Conservation (phyloP, 2,797 vertebrate genomes). For the Acanthiza pusilla region DNA sequence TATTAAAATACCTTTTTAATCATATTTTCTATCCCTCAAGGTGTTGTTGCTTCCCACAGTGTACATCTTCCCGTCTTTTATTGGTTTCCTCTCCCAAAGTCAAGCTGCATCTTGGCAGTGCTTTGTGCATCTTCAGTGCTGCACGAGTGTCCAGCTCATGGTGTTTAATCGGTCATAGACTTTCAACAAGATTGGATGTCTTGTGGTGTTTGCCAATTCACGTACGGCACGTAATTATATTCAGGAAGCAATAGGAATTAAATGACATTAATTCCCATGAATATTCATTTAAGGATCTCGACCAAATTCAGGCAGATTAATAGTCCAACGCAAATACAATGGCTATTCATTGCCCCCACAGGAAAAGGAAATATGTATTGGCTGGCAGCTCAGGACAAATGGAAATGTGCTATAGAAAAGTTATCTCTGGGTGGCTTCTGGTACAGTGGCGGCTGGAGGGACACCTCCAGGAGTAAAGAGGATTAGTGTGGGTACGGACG, state of each 20-base stretch:
- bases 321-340: conserved; percentile 8
- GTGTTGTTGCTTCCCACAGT: background rate
- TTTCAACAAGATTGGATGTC: background rate
- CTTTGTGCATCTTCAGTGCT: background rate
- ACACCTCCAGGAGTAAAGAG: background rate
- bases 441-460: background rate
- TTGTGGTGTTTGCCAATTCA: conserved; percentile 48
- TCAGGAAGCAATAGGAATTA: conserved; percentile 55
- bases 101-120: background rate
- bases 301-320: conserved; percentile 53
- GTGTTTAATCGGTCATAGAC: background rate
- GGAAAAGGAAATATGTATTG: conserved; percentile 35
- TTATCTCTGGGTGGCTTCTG: background rate
- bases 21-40: background rate
- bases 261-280: conserved; percentile 55
- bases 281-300: conserved; percentile 45
- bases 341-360: conserved; percentile 21
- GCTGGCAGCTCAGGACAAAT: conserved; percentile 24
- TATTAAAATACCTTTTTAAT: background rate
- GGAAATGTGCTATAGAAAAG: background rate
- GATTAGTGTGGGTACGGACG: accelerated
- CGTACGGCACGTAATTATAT: background rate
- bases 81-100: background rate
- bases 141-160: background rate
- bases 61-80: background rate